Conservation (phyloP, 2,797 vertebrate species). For the Taeniopygia guttata region DNA sequence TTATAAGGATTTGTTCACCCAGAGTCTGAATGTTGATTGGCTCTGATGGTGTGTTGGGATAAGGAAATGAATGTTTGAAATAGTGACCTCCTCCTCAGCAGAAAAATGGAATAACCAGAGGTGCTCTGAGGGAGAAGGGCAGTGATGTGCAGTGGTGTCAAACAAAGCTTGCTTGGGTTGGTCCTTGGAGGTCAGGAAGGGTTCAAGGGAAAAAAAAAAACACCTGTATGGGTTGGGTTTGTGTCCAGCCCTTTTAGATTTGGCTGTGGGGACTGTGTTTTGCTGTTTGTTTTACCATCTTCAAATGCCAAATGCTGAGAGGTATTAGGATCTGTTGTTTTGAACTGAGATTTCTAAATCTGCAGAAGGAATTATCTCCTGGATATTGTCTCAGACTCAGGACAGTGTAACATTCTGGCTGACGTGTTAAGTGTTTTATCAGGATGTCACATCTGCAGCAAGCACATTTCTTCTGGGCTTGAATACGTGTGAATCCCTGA, state of each 20-base stretch:
- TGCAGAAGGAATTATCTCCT: neutral
- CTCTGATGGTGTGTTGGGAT: neutral
- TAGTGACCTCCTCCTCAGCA: neutral
- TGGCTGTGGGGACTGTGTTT: neutral
- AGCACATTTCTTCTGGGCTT: neutral
- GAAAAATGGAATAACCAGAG: neutral
- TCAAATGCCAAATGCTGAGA: neutral
- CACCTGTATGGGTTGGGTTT: neutral
- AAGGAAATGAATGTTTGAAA: neutral
- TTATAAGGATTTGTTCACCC: neutral
- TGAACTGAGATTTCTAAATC: neutral
- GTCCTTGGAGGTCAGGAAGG: neutral
- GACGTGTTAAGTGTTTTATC: neutral
- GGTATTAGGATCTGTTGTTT: neutral
- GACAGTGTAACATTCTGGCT: neutral
- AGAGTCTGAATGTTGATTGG: neutral
- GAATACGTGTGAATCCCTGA: neutral
- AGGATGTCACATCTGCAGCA: slow-evolving; percentile 8
- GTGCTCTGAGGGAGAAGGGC: neutral
- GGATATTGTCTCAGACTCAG: neutral
- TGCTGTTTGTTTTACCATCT: neutral
- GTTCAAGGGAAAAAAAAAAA: neutral
- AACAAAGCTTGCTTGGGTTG: neutral
- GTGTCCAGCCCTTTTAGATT: neutral
- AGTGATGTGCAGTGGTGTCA: neutral